These are phyloP conservation scores for Lonchura striata DNA, from an alignment of 2,113 vertebrate genomes.

Conservation along the genomic window DNA sequence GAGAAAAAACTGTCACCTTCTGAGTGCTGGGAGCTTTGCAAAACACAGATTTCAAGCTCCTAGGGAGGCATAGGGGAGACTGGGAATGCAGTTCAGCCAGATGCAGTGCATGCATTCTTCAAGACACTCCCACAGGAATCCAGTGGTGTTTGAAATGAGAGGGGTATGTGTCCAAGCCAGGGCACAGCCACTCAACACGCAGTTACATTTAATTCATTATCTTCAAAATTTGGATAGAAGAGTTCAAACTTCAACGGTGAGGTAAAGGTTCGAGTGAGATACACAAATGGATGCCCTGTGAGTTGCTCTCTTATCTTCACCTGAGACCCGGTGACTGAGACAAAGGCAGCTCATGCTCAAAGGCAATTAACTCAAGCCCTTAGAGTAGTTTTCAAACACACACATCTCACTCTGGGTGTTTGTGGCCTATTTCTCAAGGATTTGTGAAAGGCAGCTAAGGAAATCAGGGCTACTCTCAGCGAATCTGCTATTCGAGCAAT, in stretches of 20 bases:
- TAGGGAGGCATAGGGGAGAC: not conserved
- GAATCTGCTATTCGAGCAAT: not conserved
- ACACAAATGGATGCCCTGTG: not conserved
- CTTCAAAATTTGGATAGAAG: not conserved
- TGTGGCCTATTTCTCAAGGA: not conserved
- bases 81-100: not conserved
- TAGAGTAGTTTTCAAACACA: not conserved
- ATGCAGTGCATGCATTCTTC: not conserved
- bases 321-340: not conserved
- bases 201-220: accelerated
- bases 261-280: not conserved
- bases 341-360: not conserved
- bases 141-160: not conserved
- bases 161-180: not conserved
- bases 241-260: not conserved
- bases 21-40: not conserved
- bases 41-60: not conserved
- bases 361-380: not conserved
- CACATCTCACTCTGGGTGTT: not conserved
- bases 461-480: not conserved
- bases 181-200: not conserved
- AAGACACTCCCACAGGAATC: not conserved
- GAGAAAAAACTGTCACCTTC: not conserved
- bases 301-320: not conserved
- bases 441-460: not conserved